A percentile compares a stretch with the other conserved stretches of the same genome.
Evolutionary conservation across 1,140 invertebrate genomes (phyloP).

Genomic region (Platyscapa corneri): DNA sequence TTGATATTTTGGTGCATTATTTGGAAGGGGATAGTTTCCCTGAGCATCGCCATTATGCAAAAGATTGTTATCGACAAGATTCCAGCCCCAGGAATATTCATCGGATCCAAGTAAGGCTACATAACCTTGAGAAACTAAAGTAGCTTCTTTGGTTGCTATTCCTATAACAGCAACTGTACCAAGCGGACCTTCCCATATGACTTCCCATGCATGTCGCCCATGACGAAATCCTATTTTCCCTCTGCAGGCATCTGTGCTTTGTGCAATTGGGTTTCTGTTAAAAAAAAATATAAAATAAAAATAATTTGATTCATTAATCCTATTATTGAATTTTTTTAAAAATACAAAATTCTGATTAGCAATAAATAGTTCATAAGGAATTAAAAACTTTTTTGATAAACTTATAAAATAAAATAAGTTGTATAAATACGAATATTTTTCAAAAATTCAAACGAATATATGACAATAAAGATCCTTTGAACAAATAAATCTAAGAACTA

Average conservation of each 20-base stretch:
- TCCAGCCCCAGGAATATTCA: conserved; percentile 99
- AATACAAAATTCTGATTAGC: not conserved
- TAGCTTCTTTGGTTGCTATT: conserved; percentile 95
- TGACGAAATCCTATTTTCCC: conserved; percentile 95
- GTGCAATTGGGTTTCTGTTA: conserved; percentile 93
- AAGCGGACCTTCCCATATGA: conserved; percentile 98
- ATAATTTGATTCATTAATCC: not conserved
- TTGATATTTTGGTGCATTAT: conserved; percentile 99
- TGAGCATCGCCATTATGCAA: conserved; percentile 97
- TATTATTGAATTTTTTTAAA: not conserved
- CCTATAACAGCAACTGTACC: conserved; percentile 97
- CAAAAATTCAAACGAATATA: no score
- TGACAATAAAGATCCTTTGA: not conserved
- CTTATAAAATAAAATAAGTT: no score
- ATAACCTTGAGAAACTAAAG: conserved; percentile 94
- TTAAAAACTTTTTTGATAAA: no score
- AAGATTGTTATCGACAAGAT: conserved; percentile 97
- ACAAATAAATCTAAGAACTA: no score
- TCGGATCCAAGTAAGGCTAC: conserved; percentile 95
- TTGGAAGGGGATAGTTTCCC: conserved; percentile 95
- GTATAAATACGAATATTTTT: no score
- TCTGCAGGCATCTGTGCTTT: conserved; percentile 97
- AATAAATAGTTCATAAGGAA: no score
- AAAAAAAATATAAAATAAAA: conserved; percentile 23
- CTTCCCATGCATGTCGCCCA: conserved; percentile 98